Percentiles rank a stretch among this genome's conserved stretches.
phyloP scores from a whole-genome alignment of 2,797 vertebrate species.

The Apodemus agrarius region DNA sequence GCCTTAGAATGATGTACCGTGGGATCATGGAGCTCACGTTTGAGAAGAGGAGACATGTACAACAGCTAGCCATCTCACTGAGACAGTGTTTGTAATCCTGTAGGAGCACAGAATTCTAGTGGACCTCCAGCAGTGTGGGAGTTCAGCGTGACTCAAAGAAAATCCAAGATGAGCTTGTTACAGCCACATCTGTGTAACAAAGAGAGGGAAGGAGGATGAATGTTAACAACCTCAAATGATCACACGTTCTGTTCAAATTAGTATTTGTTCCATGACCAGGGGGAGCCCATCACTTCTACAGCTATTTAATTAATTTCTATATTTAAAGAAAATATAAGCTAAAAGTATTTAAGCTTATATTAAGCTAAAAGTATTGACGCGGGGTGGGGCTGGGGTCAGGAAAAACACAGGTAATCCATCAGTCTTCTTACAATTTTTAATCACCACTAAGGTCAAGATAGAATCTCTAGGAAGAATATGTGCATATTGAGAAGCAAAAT shows the following conservation, averaged over 20 bases:
- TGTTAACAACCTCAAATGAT: not conserved
- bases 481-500: conserved; percentile 7
- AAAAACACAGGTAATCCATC: not conserved
- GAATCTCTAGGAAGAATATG: not conserved
- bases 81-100: not conserved
- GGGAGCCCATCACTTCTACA: not conserved
- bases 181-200: not conserved
- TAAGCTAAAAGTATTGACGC: not conserved
- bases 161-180: not conserved
- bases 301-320: not conserved
- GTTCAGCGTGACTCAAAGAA: not conserved
- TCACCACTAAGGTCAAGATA: not conserved
- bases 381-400: not conserved
- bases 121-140: not conserved
- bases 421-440: not conserved
- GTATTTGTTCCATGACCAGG: conserved; percentile 1
- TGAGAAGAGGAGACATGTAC: not conserved
- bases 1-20: not conserved
- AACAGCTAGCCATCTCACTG: not conserved
- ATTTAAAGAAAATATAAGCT: not conserved
- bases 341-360: not conserved
- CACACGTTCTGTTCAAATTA: not conserved
- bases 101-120: not conserved
- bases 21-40: not conserved
- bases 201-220: not conserved